Base-by-base conservation (phyloP, 2,888 invertebrate species). In the Sminthurinus aureus region DNA sequence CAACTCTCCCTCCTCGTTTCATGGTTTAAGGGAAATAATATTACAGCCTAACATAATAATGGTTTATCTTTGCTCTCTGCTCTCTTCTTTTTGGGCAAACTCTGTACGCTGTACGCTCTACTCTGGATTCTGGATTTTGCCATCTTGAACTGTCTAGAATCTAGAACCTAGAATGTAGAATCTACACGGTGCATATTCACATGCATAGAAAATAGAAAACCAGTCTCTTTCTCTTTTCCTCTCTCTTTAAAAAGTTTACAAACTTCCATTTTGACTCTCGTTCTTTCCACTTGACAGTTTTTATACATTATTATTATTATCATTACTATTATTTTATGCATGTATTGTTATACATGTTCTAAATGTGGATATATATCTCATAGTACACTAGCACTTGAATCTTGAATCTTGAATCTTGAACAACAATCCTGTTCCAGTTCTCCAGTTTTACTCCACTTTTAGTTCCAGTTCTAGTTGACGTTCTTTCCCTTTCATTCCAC, bases 21-120 rank as follows among this genome's bases (percentile, higher is more conserved):
- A 71, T 20, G 51, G 38, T 71, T 26, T 24, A 71, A 51, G 51
- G 38, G 75, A 75, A 75, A 75, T 75, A 75, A 75, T 75, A 75
- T 75, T 75, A 75, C 50, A 12, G 75, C 75, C 11, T 75, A 75
- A 75, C 52, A 75, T 75, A 51, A 75, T 52, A 75, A 75, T 75
- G 52, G 75, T 75, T 75, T 75, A 75, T 50, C 75, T 75, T 20
- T 50, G 20, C n/a, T 75, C n/a, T 75, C 38, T n/a, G 15, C 51
- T 75, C 71, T 24, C 71, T 71, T 71, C 38, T 38, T 38, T 38
- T 38, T 1, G 38, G 38, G 38, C 38, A 38, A 38, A 38, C 38
- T 38, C 38, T 38, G 38, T 38, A 38, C 38, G 38, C 38, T 38
- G 38, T 38, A 38, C 38, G n/a, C 38, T 38, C 3, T 38, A 38